Base-by-base conservation (phyloP, 2,888 invertebrate genomes). In the Drosophila borborema region DNA sequence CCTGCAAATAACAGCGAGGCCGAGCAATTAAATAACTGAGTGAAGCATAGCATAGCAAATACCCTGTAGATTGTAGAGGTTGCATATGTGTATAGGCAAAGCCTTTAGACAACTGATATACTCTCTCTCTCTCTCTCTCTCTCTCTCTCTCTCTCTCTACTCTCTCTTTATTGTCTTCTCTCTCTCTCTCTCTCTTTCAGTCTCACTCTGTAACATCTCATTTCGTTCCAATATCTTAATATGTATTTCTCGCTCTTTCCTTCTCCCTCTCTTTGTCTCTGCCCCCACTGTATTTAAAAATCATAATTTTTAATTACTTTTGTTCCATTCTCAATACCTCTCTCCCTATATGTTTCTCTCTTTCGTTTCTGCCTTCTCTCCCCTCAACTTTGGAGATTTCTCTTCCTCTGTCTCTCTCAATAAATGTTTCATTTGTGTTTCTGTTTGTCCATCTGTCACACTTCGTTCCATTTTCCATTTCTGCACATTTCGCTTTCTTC, bases 1-100 rank as follows among this genome's bases (percentile, higher is more conserved):
- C 51, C 58, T 64, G 76, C 62, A 65, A 76, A 76, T 62, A 60
- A 60, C 34, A 64, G 51, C 53, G 16, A 14, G 7, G 38, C 31
- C 2, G 20, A 28, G 31, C 12, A n/a, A 1, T 4, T 34, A 12
- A 7, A 12, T 9, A 10, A 2, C 14, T 3, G 34, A 34, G 34
- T 6, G 1, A 20, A 14, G 12, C 2, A 8, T 14, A 3, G 36
- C 18, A 8, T 14, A 6, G 4, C 31, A 36, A 14, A 51, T 51
- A 51, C 51, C 51, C 51, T 51, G 20, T 51, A 34, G 28, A n/a
- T 16, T 2, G 9, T 48, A 1, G 16, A 16, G 28, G 8, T 28
- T 28, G 4, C 16, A 46, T 3, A 28, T 46, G 28, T 28, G 9
- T 23, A 23, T 23, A 23, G 3, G 14, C 2, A 46, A 45, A 1